phyloP scores from a whole-genome alignment of 2,113 vertebrate genomes.

The Pangasianodon hypophthalmus region DNA sequence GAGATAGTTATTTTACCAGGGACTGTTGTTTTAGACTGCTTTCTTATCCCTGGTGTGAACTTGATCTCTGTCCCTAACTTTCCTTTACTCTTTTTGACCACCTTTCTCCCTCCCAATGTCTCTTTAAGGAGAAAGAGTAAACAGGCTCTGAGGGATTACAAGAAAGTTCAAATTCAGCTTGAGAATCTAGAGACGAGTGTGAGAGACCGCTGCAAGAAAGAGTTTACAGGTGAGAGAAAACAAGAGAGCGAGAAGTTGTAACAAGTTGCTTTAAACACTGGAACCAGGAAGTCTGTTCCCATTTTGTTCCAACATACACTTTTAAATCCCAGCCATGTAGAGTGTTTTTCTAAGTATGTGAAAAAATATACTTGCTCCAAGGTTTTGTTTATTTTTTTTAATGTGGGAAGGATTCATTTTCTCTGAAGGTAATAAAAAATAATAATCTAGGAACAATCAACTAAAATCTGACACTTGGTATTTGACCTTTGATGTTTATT shows the following conservation, averaged over 20 bases:
- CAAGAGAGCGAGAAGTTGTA: background rate
- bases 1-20: background rate
- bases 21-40: conserved; percentile 17
- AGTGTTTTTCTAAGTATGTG: background rate
- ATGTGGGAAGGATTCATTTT: conserved; percentile 37
- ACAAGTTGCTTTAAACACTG: background rate
- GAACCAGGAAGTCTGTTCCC: background rate
- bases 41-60: background rate
- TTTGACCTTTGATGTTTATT: conserved; percentile 26
- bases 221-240: conserved; percentile 86
- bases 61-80: background rate
- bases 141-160: conserved; percentile 94
- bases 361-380: background rate
- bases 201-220: conserved; percentile 97
- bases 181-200: conserved; percentile 98
- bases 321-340: background rate
- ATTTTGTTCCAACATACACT: background rate
- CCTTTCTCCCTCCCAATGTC: conserved; percentile 5
- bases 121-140: conserved; percentile 92
- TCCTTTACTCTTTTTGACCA: background rate
- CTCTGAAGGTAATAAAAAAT: conserved; percentile 21
- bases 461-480: conserved; percentile 37
- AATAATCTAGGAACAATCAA: conserved; percentile 24
- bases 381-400: conserved; percentile 17
- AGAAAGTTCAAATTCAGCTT: conserved; percentile 97